These are phyloP conservation scores for Perodicticus potto DNA, from an alignment of 2,797 vertebrate species.

Conservation along the genomic window DNA sequence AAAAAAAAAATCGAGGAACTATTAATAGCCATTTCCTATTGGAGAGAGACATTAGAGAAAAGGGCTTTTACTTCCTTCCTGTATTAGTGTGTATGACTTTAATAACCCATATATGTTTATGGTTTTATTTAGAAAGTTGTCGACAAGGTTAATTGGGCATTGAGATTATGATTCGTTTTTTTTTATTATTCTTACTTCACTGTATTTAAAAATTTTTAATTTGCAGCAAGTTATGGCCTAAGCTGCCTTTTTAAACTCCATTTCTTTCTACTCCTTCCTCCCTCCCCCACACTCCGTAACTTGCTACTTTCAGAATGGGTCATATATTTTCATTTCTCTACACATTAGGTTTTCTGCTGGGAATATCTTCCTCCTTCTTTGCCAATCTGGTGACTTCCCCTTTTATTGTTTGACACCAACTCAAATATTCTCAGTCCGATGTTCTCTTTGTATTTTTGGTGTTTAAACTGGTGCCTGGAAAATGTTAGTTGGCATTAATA, in stretches of 20 bases:
- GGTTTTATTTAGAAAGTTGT: background rate
- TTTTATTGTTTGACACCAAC: background rate
- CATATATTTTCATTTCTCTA: conserved; percentile 41
- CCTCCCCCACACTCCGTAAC: background rate
- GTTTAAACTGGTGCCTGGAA: background rate
- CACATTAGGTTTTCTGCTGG: background rate
- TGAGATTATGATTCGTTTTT: background rate
- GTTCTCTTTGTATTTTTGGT: background rate
- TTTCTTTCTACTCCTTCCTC: background rate
- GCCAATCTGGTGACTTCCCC: background rate
- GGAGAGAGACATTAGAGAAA: background rate
- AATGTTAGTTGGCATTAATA: background rate
- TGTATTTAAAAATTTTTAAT: conserved; percentile 20
- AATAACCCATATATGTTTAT: background rate
- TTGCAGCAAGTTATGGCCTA: background rate
- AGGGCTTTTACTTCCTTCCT: background rate
- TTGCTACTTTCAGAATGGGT: background rate
- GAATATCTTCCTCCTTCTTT: background rate
- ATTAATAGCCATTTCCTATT: background rate
- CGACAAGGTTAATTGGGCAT: conserved; percentile 12
- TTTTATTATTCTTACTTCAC: background rate
- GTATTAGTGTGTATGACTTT: background rate
- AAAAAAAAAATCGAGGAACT: background rate
- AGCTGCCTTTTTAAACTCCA: background rate
- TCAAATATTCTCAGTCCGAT: background rate